Evolutionary conservation across 1,140 invertebrate genomes (phyloP).

Genomic region (Pararge aegeria): DNA sequence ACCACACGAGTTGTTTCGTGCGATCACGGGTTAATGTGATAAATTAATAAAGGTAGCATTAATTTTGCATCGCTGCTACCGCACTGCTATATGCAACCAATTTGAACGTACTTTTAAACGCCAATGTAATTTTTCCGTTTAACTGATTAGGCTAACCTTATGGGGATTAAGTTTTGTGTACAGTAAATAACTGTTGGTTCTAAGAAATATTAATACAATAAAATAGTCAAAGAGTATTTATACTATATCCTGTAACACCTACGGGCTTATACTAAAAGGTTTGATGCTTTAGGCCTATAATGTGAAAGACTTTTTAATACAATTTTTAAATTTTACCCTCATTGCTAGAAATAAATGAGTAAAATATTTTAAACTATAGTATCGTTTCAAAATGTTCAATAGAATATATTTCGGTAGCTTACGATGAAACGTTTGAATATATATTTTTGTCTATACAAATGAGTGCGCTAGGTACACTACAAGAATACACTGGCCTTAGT

Average conservation of each 20-base stretch:
- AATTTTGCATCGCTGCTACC: too few relatives aligned
- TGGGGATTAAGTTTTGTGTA: not conserved
- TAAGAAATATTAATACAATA: not conserved
- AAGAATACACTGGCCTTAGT: too few relatives aligned
- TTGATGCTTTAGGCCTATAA: constrained; percentile 65
- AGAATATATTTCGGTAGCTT: not conserved
- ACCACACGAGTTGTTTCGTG: too few relatives aligned
- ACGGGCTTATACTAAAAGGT: constrained; percentile 70
- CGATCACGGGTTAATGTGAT: too few relatives aligned
- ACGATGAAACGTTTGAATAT: too few relatives aligned
- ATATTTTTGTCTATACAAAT: too few relatives aligned
- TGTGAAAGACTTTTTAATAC: constrained; percentile 2
- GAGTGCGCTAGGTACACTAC: too few relatives aligned
- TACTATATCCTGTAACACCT: constrained; percentile 66
- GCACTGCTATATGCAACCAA: too few relatives aligned
- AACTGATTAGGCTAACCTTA: too few relatives aligned
- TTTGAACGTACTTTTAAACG: too few relatives aligned
- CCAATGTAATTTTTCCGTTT: too few relatives aligned
- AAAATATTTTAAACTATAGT: not conserved
- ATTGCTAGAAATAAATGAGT: not conserved
- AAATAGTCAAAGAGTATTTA: constrained; percentile 17
- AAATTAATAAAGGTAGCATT: too few relatives aligned
- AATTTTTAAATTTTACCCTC: not conserved
- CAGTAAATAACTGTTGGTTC: not conserved
- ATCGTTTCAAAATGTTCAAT: not conserved